A percentile compares a stretch with the other conserved stretches of the same genome.
These are phyloP conservation scores for Tympanuchus pallidicinctus DNA, from an alignment of 2,113 vertebrate genomes.

Conservation along the genomic window DNA sequence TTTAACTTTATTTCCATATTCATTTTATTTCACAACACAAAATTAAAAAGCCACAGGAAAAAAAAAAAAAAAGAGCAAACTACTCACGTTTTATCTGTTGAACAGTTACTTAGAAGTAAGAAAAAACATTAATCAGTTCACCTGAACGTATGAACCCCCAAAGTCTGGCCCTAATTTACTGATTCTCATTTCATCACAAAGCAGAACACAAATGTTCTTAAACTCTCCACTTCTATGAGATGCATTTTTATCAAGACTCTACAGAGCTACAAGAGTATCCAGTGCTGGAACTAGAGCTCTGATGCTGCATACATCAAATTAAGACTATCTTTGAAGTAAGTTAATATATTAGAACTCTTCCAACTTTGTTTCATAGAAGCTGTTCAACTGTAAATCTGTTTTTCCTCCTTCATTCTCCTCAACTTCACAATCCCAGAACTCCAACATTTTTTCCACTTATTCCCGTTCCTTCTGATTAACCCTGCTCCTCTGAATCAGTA, in stretches of 20 bases:
- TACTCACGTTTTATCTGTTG: background rate
- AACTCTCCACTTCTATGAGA: background rate
- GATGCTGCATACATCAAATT: fast-evolving
- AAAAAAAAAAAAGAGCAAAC: background rate
- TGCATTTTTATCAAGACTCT: background rate
- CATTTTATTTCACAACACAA: background rate
- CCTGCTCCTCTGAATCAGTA: background rate
- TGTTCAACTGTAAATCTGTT: background rate
- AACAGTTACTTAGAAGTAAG: fast-evolving
- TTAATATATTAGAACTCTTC: background rate
- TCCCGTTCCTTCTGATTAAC: background rate
- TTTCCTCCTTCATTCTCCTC: background rate
- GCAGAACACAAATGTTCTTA: background rate
- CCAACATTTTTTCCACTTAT: background rate
- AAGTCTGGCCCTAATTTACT: background rate
- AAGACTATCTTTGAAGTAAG: fast-evolving
- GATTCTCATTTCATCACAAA: background rate
- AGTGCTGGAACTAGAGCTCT: background rate
- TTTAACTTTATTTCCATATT: background rate
- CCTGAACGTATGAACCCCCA: background rate
- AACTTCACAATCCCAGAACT: background rate
- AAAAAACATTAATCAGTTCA: background rate
- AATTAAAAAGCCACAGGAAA: background rate
- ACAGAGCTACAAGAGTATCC: background rate
- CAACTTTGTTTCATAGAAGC: background rate